These are phyloP conservation scores for Bergia puertoricense DNA, from an alignment of 92 coral and sea anemone species.

Conservation along the genomic window DNA sequence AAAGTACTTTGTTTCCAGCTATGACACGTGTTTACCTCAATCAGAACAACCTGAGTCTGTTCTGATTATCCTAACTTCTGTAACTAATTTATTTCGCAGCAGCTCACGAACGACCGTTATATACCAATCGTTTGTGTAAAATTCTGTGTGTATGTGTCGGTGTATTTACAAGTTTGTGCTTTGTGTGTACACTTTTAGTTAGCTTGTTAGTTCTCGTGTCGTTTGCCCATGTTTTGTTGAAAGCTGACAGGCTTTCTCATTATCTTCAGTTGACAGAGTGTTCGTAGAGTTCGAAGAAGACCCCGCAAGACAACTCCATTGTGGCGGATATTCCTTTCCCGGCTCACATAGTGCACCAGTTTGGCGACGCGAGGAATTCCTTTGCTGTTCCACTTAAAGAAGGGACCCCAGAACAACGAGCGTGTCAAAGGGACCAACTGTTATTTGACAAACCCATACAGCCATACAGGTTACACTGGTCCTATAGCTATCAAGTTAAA, in stretches of 20 bases:
- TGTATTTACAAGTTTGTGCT: too few relatives aligned
- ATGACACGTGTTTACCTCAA: too few relatives aligned
- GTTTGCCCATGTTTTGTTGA: not conserved
- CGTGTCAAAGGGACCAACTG: conserved; percentile 19
- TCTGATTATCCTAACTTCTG: too few relatives aligned
- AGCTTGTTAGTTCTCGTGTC: too few relatives aligned
- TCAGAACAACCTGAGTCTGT: too few relatives aligned
- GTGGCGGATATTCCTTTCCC: conserved; percentile 33
- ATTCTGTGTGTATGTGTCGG: too few relatives aligned
- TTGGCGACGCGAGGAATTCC: conserved; percentile 27
- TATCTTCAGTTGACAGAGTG: conserved; percentile 32
- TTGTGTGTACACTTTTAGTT: too few relatives aligned
- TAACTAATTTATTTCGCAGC: too few relatives aligned
- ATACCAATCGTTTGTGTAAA: too few relatives aligned
- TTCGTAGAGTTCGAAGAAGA: conserved; percentile 21
- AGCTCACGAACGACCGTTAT: too few relatives aligned
- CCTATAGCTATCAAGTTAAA: not conserved
- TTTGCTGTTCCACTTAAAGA: conserved; percentile 35
- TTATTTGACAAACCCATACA: conserved; percentile 38
- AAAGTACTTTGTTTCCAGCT: too few relatives aligned
- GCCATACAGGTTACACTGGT: conserved; percentile 40
- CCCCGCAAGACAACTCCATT: conserved; percentile 1
- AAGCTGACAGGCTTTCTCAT: not conserved
- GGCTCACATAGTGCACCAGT: conserved; percentile 42
- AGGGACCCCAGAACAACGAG: not conserved